Conservation (phyloP, 2,113 vertebrate species). For the Sitta europaea region DNA sequence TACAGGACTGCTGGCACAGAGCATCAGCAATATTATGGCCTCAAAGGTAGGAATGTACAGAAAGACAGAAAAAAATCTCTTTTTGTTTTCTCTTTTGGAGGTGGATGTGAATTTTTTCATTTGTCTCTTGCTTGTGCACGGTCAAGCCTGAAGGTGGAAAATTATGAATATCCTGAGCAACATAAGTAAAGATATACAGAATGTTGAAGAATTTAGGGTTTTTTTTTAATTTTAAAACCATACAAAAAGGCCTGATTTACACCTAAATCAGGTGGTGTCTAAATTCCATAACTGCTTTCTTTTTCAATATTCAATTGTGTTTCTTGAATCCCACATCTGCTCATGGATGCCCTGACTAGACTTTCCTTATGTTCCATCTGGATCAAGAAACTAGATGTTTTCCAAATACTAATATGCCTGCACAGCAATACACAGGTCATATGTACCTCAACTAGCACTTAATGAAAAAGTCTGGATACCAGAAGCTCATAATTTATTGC, state of each 20-base stretch:
- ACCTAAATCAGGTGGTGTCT: neutral
- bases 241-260: neutral
- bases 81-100: slow-evolving; percentile 20
- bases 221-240: no score
- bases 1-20: slow-evolving; percentile 57
- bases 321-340: neutral
- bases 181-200: neutral
- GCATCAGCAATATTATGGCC: slow-evolving; percentile 21
- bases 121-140: neutral
- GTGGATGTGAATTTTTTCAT: neutral
- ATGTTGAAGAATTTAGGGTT: neutral
- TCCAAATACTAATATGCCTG: neutral
- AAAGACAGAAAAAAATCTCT: slow-evolving; percentile 16
- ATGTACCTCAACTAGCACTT: neutral
- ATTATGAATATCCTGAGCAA: neutral
- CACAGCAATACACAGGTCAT: neutral
- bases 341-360: neutral
- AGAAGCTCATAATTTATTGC: neutral
- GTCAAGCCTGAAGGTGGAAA: neutral
- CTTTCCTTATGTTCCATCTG: neutral
- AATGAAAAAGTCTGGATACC: neutral
- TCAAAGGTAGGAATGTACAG: slow-evolving; percentile 42
- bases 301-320: neutral
- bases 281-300: neutral
- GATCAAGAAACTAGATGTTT: neutral